These are phyloP conservation scores for Zaprionus lachaisei DNA, from an alignment of 1,140 invertebrate genomes.

Conservation along the genomic window DNA sequence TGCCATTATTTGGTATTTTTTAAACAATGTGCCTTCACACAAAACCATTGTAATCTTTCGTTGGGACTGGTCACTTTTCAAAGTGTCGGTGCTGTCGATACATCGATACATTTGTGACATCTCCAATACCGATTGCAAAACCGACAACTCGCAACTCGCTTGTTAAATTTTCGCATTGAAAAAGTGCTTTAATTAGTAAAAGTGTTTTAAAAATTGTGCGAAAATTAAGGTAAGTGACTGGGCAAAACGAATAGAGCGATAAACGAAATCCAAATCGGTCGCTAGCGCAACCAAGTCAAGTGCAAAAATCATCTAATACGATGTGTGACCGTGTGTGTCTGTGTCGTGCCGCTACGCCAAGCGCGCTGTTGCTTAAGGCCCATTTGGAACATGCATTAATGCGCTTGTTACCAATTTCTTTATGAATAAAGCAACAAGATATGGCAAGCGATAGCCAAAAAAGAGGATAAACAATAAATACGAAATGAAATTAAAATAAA, in stretches of 20 bases:
- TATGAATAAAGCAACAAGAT: constrained; percentile 2
- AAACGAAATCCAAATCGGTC: constrained; percentile 18
- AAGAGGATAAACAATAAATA: not conserved
- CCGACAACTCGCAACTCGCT: constrained; percentile 54
- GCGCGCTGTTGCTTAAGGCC: constrained; percentile 55
- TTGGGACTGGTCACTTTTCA: constrained; percentile 8
- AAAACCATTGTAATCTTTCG: not conserved
- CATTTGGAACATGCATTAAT: constrained; percentile 40
- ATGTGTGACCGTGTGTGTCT: constrained; percentile 41
- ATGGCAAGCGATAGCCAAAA: not conserved
- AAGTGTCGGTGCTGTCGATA: constrained; percentile 24
- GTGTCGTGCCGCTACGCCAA: constrained; percentile 52
- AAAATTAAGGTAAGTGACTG: constrained; percentile 54
- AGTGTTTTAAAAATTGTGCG: constrained; percentile 59
- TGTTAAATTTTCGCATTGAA: constrained; percentile 57
- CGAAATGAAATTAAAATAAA: not conserved
- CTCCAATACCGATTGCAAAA: constrained; percentile 52
- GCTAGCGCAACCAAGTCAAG: constrained; percentile 25
- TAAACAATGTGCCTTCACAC: constrained; percentile 17
- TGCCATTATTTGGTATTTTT: constrained; percentile 2
- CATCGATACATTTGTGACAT: constrained; percentile 36
- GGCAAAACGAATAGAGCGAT: constrained; percentile 22
- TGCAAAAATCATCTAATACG: constrained; percentile 53
- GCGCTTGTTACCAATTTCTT: constrained; percentile 15
- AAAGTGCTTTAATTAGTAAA: constrained; percentile 60